Evolutionary conservation across 2,888 invertebrate genomes (phyloP).

Genomic region (Drosophila formosana): DNA sequence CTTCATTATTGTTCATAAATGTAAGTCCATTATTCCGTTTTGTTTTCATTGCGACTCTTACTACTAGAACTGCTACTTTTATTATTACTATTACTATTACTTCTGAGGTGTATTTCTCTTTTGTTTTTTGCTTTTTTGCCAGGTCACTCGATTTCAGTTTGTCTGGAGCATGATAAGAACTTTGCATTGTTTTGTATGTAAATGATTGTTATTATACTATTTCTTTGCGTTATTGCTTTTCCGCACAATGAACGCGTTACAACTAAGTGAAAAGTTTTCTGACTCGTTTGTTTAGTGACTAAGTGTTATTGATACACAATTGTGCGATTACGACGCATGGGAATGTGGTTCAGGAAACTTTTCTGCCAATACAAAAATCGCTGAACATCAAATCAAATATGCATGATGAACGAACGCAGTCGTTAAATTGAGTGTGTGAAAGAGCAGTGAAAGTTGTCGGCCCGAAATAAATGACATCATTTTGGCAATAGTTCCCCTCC

Average conservation of each 20-base stretch:
- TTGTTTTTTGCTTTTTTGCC: slow-evolving; percentile 34
- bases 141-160: slow-evolving; percentile 50
- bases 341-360: slow-evolving; percentile 13
- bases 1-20: slow-evolving; percentile 40
- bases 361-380: slow-evolving; percentile 26
- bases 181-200: slow-evolving; percentile 38
- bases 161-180: slow-evolving; percentile 47
- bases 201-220: slow-evolving; percentile 35
- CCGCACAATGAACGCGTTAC: slow-evolving; percentile 39
- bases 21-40: slow-evolving; percentile 55
- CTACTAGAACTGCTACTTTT: slow-evolving; percentile 32
- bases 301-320: slow-evolving; percentile 6
- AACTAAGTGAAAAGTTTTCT: slow-evolving; percentile 39
- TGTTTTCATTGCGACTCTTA: slow-evolving; percentile 68
- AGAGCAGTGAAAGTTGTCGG: slow-evolving; percentile 71
- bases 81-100: slow-evolving; percentile 24
- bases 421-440: slow-evolving; percentile 47
- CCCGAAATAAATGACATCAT: slow-evolving; percentile 76
- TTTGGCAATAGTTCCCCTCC: slow-evolving; percentile 58
- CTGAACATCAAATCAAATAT: slow-evolving; percentile 55
- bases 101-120: slow-evolving; percentile 29
- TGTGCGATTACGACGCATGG: background rate
- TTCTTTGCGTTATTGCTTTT: slow-evolving; percentile 36
- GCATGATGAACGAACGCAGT: slow-evolving; percentile 38
- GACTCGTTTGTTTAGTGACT: slow-evolving; percentile 27